Base-by-base conservation (phyloP, 2,113 vertebrate genomes). In the Eidolon helvum region DNA sequence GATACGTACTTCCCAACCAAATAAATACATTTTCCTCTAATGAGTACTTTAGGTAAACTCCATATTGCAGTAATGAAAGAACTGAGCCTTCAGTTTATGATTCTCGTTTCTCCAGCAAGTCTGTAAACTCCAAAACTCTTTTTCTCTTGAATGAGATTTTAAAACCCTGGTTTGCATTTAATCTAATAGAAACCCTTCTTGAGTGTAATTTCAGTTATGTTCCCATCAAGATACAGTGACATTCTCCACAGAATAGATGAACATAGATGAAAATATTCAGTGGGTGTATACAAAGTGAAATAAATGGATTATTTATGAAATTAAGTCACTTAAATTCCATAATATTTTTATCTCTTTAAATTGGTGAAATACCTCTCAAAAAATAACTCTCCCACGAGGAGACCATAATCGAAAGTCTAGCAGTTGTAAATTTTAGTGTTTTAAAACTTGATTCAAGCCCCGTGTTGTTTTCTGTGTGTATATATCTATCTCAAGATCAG, bases 331-430 rank as follows among this genome's bases (percentile, higher is more conserved):
- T 83, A 95, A 90, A 19, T 82, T 74, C 19, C 87, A 4, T 84
- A 71, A 74, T 74, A 57, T 55, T 96, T 93, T 89, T 78, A 53
- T 33, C 40, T 84, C 40, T 93, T 71, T 91, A 78, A 61, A 61
- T 83, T 48, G 87, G 8, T 38, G 9, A 61, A 57, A 15, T 69
- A 38, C 10, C 72, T 66, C 5, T 89, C 82, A 71, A 71, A 79
- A 50, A 69, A 12, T 6, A 77, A 63, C 35, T 94, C 43, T 78
- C 86, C 79, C 50, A 26, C 0, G 26, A 92, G 77, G 87, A 91
- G 65, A 80, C 53, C 40, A 69, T 24, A 57, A 5, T 22, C 24
- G 14, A 57, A 72, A 92, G 35, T n/a, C 14, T 38, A 77, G 68
- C 59, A 50, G 55, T 88, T 75, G 18, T 18, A 35, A 40, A 55